These are phyloP conservation scores for Colletes latitarsis DNA, from an alignment of 1,140 invertebrate species.

Conservation along the genomic window DNA sequence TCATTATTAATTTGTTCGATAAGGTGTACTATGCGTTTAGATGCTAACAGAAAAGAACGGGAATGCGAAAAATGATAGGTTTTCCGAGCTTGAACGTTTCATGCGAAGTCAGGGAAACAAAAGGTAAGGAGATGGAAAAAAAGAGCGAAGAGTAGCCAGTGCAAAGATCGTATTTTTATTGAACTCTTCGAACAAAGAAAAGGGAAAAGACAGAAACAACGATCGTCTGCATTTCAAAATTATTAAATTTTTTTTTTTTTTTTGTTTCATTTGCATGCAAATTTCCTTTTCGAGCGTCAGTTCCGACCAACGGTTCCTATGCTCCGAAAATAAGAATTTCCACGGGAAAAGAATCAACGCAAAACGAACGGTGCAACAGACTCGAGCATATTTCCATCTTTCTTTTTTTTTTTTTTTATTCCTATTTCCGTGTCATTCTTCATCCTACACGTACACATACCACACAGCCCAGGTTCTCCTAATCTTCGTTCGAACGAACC, in stretches of 20 bases:
- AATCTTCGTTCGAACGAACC: neutral
- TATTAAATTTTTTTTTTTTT: constrained; percentile 36
- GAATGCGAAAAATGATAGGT: neutral
- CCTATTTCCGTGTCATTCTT: neutral
- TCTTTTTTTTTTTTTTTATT: neutral
- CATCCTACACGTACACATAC: neutral
- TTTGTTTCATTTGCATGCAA: constrained; percentile 35
- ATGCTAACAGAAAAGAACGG: constrained; percentile 15
- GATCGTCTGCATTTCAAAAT: constrained; percentile 25
- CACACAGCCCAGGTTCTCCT: neutral
- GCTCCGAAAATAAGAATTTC: constrained; percentile 39
- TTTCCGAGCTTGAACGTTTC: neutral
- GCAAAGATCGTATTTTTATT: neutral
- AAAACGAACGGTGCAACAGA: constrained; percentile 10
- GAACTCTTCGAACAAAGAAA: neutral
- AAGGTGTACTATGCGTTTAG: constrained; percentile 41
- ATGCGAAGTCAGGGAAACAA: neutral
- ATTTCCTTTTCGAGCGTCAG: too few species aligned
- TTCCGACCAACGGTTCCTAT: constrained; percentile 26
- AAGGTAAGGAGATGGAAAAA: constrained; percentile 19
- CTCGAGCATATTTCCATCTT: constrained; percentile 5
- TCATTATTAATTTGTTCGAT: constrained; percentile 30
- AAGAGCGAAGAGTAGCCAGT: constrained; percentile 26
- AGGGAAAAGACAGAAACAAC: constrained; percentile 27
- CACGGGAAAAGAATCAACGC: neutral